Conservation (phyloP, 2,888 invertebrate genomes). For the Gasteruption jaculator region DNA sequence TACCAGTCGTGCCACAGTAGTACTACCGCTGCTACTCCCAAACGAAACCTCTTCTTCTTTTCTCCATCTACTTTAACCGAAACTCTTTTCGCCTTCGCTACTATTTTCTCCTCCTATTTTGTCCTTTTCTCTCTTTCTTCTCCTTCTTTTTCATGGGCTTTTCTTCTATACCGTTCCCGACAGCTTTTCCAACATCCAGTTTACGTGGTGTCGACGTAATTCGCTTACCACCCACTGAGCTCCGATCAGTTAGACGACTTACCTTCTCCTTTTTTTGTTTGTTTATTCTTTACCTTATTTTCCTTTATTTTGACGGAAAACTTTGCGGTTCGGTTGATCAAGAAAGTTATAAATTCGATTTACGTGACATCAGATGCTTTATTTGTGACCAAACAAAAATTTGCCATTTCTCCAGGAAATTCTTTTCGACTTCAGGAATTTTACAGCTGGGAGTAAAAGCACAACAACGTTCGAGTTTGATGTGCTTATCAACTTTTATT, state of each 20-base stretch:
- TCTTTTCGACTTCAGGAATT: no score
- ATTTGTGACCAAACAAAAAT: no score
- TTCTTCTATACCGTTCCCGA: slow-evolving; percentile 11
- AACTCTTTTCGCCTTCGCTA: slow-evolving; percentile 16
- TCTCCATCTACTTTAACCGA: no score
- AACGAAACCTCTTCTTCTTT: slow-evolving; percentile 6
- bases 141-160: slow-evolving; percentile 8
- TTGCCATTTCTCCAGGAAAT: no score
- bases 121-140: slow-evolving; percentile 3
- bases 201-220: slow-evolving; percentile 25
- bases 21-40: slow-evolving; percentile 9
- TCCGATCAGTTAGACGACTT: slow-evolving; percentile 20
- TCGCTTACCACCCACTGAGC: slow-evolving; percentile 24
- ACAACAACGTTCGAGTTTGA: no score
- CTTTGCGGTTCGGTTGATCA: no score
- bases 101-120: not conserved
- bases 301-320: no score
- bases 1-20: slow-evolving; percentile 34
- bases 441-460: no score
- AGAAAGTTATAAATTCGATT: no score
- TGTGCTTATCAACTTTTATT: no score
- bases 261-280: slow-evolving; percentile 16
- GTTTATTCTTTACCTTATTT: no score
- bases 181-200: slow-evolving; percentile 13
- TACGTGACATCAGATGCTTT: no score